phyloP scores from a whole-genome alignment of 2,888 invertebrate genomes.

The Rotaria sp. region DNA sequence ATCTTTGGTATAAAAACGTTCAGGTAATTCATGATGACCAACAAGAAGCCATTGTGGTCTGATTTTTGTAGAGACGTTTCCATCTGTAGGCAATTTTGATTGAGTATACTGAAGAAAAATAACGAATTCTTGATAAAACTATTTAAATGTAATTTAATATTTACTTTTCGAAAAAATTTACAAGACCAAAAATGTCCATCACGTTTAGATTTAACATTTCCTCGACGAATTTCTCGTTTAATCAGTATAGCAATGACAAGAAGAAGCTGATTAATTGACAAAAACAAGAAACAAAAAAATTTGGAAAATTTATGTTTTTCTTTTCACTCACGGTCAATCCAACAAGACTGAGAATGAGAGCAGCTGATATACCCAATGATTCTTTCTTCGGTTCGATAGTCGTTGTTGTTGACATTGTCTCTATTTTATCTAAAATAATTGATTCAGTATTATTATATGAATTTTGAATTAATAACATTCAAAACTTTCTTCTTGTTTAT shows the following conservation, averaged over 20 bases:
- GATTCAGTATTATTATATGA: too few relatives aligned
- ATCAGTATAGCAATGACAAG: neutral
- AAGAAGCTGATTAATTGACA: neutral
- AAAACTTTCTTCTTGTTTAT: too few relatives aligned
- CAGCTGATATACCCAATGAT: conserved; percentile 3
- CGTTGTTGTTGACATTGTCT: neutral
- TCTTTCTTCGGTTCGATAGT: neutral
- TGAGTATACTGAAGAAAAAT: neutral
- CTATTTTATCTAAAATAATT: neutral
- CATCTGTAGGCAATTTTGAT: neutral
- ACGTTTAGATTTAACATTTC: neutral
- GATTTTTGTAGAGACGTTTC: neutral
- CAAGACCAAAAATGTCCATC: conserved; percentile 24
- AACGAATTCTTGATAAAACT: neutral
- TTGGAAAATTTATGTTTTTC: too few relatives aligned
- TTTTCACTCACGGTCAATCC: neutral
- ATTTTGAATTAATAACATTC: too few relatives aligned
- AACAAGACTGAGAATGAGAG: conserved; percentile 16
- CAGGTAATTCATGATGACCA: conserved; percentile 24
- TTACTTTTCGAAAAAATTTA: conserved; percentile 11
- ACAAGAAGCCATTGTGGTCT: conserved; percentile 9
- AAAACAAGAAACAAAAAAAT: neutral
- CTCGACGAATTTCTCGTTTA: conserved; percentile 20
- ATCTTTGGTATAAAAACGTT: neutral
- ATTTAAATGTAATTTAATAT: neutral